Conservation (phyloP, 2,888 invertebrate species). For the Apomyelois bistriatella region DNA sequence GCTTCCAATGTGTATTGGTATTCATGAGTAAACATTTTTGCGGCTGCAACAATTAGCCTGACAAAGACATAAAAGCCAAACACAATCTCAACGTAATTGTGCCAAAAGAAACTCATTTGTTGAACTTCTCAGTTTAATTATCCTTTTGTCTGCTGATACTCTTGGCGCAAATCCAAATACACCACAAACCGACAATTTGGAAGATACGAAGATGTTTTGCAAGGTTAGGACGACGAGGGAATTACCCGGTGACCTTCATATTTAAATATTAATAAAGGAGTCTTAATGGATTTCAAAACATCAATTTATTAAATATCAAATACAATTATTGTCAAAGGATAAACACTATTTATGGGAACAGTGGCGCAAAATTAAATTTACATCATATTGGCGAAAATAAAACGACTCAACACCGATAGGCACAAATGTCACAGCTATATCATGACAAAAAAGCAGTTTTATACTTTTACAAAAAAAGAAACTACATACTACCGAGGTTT, state of each 20-base stretch:
- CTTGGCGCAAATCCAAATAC: slow-evolving; percentile 18
- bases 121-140: slow-evolving; percentile 4
- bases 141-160: slow-evolving; percentile 5
- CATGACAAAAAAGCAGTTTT: no score
- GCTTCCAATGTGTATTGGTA: no score
- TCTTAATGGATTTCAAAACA: no score
- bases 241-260: background rate
- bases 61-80: slow-evolving; percentile 5
- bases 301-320: no score
- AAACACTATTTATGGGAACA: no score
- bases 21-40: background rate
- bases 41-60: background rate
- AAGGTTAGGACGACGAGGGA: background rate
- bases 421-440: no score
- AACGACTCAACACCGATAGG: no score
- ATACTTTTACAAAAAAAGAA: no score
- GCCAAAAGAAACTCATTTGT: slow-evolving; percentile 7
- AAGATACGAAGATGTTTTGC: background rate
- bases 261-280: background rate
- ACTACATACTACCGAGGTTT: no score
- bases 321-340: no score
- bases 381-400: no score
- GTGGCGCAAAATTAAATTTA: no score
- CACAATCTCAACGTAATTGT: background rate
- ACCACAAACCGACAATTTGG: background rate